These are phyloP conservation scores for Saccopteryx leptura DNA, from an alignment of 2,113 vertebrate genomes.

Conservation along the genomic window DNA sequence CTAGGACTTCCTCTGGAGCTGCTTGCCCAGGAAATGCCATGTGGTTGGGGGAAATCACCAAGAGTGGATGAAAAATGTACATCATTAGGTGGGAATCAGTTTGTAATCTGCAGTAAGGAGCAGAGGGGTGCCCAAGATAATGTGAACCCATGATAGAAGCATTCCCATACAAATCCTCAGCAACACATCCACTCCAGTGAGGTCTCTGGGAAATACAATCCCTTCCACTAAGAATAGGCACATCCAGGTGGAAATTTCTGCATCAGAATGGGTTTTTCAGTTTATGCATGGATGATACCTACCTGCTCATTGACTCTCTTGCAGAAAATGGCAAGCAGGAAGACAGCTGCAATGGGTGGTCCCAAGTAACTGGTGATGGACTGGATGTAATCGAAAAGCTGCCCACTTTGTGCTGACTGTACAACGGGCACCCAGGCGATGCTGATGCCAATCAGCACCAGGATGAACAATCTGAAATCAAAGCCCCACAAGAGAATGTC, in stretches of 20 bases:
- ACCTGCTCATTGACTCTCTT: constrained; percentile 96
- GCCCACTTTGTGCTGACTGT: constrained; percentile 95
- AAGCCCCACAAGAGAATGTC: constrained; percentile 45
- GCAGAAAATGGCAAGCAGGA: constrained; percentile 95
- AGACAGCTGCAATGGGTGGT: constrained; percentile 96
- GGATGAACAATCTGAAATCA: constrained; percentile 93
- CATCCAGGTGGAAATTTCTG: neutral
- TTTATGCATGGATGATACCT: constrained; percentile 57
- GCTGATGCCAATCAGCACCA: constrained; percentile 94
- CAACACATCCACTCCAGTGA: neutral
- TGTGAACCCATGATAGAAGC: neutral
- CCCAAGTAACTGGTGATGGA: constrained; percentile 96
- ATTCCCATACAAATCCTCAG: neutral
- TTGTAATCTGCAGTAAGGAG: neutral
- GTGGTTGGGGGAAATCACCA: neutral
- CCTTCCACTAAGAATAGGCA: neutral
- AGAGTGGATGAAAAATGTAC: neutral
- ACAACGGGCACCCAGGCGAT: constrained; percentile 98
- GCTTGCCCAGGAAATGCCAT: neutral
- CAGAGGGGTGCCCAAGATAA: neutral
- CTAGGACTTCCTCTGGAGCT: neutral
- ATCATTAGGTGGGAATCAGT: neutral
- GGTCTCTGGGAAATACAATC: neutral
- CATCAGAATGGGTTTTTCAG: neutral
- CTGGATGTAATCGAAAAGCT: constrained; percentile 98